Percentiles rank a stretch among this genome's conserved stretches.
These are phyloP conservation scores for Amphiduros pacificus DNA, from an alignment of 2,888 invertebrate genomes.

Conservation along the genomic window DNA sequence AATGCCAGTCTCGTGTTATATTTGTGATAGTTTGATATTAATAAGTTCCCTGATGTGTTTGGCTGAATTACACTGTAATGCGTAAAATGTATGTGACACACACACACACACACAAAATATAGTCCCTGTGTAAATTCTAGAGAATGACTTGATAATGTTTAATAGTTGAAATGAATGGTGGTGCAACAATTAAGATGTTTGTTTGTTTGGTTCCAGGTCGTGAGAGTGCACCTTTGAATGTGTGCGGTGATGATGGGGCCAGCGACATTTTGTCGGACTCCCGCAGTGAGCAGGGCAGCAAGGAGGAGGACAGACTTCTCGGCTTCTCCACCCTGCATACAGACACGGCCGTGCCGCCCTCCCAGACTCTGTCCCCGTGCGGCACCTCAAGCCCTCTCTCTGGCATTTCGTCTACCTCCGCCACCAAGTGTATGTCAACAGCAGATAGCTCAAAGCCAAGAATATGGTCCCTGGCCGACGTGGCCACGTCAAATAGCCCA, in stretches of 20 bases:
- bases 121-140: too few species aligned
- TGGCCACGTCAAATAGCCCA: conserved; percentile 49
- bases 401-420: too few species aligned
- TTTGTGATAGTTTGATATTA: too few species aligned
- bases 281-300: background rate
- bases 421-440: too few species aligned
- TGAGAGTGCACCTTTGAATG: conserved; percentile 10
- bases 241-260: conserved; percentile 15
- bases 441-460: conserved; percentile 37
- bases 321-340: background rate
- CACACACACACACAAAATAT: too few species aligned
- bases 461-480: conserved; percentile 55
- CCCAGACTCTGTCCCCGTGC: conserved; percentile 1
- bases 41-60: too few species aligned
- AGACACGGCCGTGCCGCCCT: background rate
- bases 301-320: background rate
- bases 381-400: background rate
- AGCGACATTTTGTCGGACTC: conserved; percentile 6
- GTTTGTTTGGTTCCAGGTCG: conserved; percentile 4
- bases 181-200: background rate
- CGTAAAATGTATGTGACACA: too few species aligned
- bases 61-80: too few species aligned
- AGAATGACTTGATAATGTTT: too few species aligned
- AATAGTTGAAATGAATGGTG: too few species aligned
- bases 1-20: too few species aligned